phyloP scores from a whole-genome alignment of 2,797 vertebrate species.

The Sebastes taczanowskii region DNA sequence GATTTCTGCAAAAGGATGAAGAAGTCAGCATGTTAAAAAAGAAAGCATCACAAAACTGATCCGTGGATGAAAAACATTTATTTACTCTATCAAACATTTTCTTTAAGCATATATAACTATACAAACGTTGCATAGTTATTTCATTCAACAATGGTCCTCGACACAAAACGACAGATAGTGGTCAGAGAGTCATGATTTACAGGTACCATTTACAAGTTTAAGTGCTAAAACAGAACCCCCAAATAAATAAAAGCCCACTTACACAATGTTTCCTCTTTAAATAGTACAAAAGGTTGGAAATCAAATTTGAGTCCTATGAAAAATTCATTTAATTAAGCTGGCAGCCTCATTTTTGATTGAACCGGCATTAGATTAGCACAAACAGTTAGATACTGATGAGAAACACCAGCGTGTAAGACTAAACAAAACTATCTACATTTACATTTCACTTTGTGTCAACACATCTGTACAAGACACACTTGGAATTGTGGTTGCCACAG shows the following conservation, averaged over 20 bases:
- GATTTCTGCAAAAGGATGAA: background rate
- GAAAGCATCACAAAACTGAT: background rate
- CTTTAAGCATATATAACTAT: constrained; percentile 23
- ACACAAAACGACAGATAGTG: constrained; percentile 57
- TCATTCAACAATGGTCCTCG: constrained; percentile 39
- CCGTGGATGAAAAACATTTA: constrained; percentile 35
- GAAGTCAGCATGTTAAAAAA: background rate
- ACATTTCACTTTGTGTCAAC: constrained; percentile 2
- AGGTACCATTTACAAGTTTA: constrained; percentile 41
- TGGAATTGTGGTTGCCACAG: constrained; percentile 12
- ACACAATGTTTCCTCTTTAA: constrained; percentile 40
- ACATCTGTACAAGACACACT: constrained; percentile 24
- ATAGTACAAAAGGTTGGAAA: constrained; percentile 50
- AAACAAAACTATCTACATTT: constrained; percentile 17
- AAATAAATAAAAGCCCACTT: constrained; percentile 74
- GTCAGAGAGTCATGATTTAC: constrained; percentile 42
- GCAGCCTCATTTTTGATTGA: constrained; percentile 11
- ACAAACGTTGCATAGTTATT: constrained; percentile 50
- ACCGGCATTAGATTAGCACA: constrained; percentile 16
- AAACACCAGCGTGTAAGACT: constrained; percentile 17
- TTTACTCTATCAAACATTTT: constrained; percentile 29
- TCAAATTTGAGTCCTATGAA: constrained; percentile 2
- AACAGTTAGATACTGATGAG: constrained; percentile 11
- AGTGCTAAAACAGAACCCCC: constrained; percentile 31
- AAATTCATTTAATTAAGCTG: constrained; percentile 12